A percentile compares a stretch with the other conserved stretches of the same genome.
Evolutionary conservation across 2,797 vertebrate species (phyloP).

Genomic region (Microtus agrestis): DNA sequence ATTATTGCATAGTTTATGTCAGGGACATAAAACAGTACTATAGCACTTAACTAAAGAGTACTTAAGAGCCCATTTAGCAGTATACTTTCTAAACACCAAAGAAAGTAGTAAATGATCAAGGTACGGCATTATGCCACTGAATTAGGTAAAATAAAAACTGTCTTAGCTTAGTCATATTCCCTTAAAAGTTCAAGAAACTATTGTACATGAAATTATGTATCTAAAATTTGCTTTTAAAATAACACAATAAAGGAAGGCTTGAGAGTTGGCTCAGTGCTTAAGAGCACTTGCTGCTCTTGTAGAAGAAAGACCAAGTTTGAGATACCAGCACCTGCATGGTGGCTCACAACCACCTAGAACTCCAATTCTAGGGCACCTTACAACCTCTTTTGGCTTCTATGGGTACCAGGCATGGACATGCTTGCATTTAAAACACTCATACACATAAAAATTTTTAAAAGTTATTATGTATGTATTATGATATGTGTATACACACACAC

Average conservation of each 20-base stretch:
- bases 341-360: neutral
- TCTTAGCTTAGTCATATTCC: conserved; percentile 11
- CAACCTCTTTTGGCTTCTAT: neutral
- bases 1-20: conserved; percentile 59
- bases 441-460: neutral
- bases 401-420: neutral
- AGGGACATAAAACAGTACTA: conserved; percentile 60
- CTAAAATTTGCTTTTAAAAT: conserved; percentile 59
- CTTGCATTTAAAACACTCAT: neutral
- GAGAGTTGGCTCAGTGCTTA: neutral
- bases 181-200: conserved; percentile 48
- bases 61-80: neutral
- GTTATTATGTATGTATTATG: neutral
- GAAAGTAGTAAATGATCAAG: conserved; percentile 55
- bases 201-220: conserved; percentile 5
- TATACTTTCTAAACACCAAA: conserved; percentile 35
- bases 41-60: conserved; percentile 54
- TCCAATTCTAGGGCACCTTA: neutral
- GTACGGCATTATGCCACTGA: conserved; percentile 33
- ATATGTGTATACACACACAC: too few relatives aligned
- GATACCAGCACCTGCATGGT: neutral
- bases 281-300: neutral
- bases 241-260: neutral
- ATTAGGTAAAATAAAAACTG: conserved; percentile 46
- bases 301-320: neutral